Conservation (phyloP, 2,888 invertebrate species). For the Phaonia tiefii region DNA sequence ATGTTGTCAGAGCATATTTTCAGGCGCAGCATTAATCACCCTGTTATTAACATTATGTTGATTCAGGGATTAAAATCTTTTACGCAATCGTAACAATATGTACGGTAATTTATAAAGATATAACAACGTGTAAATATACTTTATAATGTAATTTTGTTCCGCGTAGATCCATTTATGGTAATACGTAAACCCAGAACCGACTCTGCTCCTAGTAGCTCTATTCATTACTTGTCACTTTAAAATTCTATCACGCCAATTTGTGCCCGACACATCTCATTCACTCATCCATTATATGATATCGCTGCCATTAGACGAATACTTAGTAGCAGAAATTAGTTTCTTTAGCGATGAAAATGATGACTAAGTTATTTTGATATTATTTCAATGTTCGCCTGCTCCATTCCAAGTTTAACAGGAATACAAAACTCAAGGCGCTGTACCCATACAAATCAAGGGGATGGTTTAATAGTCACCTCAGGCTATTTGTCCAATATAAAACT, state of each 20-base stretch:
- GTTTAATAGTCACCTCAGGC: conserved; percentile 53
- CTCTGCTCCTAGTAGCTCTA: too few species aligned
- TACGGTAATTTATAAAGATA: too few species aligned
- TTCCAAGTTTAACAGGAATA: neutral
- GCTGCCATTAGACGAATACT: conserved; percentile 40
- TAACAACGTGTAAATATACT: too few species aligned
- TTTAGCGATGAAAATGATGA: conserved; percentile 59
- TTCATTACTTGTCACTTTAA: too few species aligned
- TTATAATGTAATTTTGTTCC: too few species aligned
- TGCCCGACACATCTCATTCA: neutral
- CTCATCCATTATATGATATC: conserved; percentile 16
- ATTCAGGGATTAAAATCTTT: too few species aligned
- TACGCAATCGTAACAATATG: too few species aligned
- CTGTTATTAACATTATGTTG: too few species aligned
- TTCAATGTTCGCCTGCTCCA: conserved; percentile 1
- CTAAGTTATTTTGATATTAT: conserved; percentile 36
- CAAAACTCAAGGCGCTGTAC: neutral
- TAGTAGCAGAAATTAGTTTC: conserved; percentile 56
- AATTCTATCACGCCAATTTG: neutral
- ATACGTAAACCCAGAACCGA: too few species aligned
- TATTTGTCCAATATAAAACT: conserved; percentile 29
- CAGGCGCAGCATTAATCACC: too few species aligned
- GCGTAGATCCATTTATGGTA: too few species aligned
- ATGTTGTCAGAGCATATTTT: too few species aligned
- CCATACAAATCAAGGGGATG: conserved; percentile 41